Evolutionary conservation across 1,140 invertebrate species (phyloP), one percentile per base, ranked within the genome.

Genomic region (Halesus radiatus): DNA sequence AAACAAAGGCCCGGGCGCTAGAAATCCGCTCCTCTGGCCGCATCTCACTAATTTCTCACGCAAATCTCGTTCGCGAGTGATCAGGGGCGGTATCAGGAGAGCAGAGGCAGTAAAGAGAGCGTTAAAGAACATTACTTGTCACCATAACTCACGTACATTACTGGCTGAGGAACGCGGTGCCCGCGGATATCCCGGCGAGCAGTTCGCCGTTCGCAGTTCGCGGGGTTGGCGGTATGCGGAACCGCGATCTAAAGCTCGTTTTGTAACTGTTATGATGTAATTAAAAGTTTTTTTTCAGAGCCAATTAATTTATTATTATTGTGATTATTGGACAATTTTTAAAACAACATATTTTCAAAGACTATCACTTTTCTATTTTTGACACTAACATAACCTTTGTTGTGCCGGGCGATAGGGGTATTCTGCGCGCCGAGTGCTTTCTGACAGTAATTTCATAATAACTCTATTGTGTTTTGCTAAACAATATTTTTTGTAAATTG

Each of bases 121-220:
- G 66, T 70, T 70, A 70, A 23, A 29, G 66, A 50, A 70, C 66
- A 70, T 70, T 70, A 70, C 66, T 70, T 70, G 66, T 70, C 66
- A 52, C 37, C 66, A 45, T 70, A 70, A 70, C 37, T 70, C 66
- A 70, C 66, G 13, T 45, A 70, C 37, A 70, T 70, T 45, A 45
- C 32, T 26, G 22, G 26, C 29, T 7, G 62, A 20, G 20, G 18
- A 23, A 15, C 56, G 56, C 56, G 56, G 10, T 1, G 1, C 3
- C 7, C 56, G 18, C 56, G 56, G 18, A 18, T n/a, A 22, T 22
- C 54, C 18, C 20, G 6, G 20, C 20, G 20, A 20, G 26, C 26
- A 29, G 26, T 29, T 29, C 5, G 26, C 26, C 2, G 26, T 29
- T 29, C 26, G 37, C 37, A 10, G 37, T 45, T 1, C 37, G 37